These are phyloP conservation scores for Loriculus beryllinus DNA, from an alignment of 2,797 vertebrate genomes.

Conservation along the genomic window DNA sequence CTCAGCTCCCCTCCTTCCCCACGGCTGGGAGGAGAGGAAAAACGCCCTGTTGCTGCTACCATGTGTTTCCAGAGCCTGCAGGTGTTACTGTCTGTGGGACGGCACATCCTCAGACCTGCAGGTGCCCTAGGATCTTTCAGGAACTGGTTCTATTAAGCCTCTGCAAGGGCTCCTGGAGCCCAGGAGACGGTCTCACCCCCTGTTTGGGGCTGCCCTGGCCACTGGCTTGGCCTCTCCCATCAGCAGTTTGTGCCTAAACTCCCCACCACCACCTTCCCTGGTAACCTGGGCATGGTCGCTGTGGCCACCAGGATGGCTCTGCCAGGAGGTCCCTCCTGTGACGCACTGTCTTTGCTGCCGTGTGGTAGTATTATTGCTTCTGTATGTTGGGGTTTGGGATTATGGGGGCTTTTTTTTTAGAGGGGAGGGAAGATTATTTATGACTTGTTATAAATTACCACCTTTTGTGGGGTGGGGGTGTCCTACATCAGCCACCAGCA, in stretches of 20 bases:
- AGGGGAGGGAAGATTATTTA: background rate
- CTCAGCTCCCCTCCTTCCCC: background rate
- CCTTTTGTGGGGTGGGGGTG: background rate
- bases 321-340: background rate
- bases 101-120: background rate
- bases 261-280: background rate
- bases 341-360: background rate
- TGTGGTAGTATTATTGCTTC: background rate
- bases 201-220: background rate
- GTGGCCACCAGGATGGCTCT: background rate
- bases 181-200: background rate
- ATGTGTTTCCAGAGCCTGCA: background rate
- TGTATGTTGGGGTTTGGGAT: background rate
- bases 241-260: background rate
- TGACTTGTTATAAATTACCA: background rate
- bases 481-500: background rate
- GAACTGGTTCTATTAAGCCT: background rate
- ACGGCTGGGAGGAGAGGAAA: background rate
- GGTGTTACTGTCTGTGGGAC: background rate
- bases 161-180: background rate
- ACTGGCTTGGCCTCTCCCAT: background rate
- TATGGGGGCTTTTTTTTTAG: fast-evolving
- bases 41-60: background rate
- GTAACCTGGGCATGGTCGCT: background rate
- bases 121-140: background rate